phyloP scores from a whole-genome alignment of 2,888 invertebrate genomes.

The Carabus problematicus region DNA sequence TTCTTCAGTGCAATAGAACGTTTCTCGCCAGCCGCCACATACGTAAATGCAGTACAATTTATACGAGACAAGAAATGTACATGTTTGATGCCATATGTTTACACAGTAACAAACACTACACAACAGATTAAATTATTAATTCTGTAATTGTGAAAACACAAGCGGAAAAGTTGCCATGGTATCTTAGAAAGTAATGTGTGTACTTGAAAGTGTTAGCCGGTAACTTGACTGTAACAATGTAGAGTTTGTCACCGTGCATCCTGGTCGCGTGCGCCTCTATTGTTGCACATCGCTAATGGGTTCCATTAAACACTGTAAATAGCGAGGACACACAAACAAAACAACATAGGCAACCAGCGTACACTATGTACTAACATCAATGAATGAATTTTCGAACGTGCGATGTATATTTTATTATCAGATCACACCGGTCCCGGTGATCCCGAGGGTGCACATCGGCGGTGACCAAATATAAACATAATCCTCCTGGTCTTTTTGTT shows the following conservation, averaged over 20 bases:
- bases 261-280: slow-evolving; percentile 4
- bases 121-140: too few species aligned
- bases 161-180: too few species aligned
- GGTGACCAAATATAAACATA: slow-evolving; percentile 11
- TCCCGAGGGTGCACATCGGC: neutral
- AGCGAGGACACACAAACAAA: neutral
- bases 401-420: slow-evolving; percentile 12
- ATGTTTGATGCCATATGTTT: too few species aligned
- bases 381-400: slow-evolving; percentile 7
- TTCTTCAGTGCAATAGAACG: neutral
- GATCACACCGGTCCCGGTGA: neutral
- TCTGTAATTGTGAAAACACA: too few species aligned
- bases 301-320: slow-evolving; percentile 36
- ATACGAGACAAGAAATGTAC: neutral
- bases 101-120: too few species aligned
- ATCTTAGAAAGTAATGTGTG: too few species aligned
- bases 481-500: slow-evolving; percentile 26
- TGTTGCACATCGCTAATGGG: slow-evolving; percentile 37
- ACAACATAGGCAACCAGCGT: slow-evolving; percentile 25
- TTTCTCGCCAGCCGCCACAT: neutral
- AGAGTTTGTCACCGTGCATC: slow-evolving; percentile 14
- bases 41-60: neutral
- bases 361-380: slow-evolving; percentile 5
- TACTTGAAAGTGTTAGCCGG: too few species aligned
- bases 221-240: neutral